Evolutionary conservation across 2,113 vertebrate species (phyloP).

Genomic region (Nymphicus hollandicus): DNA sequence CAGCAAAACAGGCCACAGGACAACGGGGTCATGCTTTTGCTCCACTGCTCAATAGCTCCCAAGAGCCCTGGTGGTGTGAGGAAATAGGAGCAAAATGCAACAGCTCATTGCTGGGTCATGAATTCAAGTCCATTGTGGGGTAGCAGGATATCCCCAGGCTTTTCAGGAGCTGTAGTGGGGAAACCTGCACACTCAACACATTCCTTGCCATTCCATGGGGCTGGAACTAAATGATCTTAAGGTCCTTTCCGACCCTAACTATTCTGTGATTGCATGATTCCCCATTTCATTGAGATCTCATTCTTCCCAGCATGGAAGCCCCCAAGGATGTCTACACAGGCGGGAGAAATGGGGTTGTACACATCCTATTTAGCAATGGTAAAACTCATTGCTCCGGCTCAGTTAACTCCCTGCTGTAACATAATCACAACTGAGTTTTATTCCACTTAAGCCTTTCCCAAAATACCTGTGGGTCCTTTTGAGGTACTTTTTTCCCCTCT

Average conservation of each 20-base stretch:
- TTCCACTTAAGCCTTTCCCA: neutral
- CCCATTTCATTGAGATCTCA: neutral
- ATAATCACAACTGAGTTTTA: neutral
- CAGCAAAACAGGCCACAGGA: neutral
- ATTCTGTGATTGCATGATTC: neutral
- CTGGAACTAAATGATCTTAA: neutral
- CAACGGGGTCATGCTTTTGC: fast-evolving
- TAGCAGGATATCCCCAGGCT: neutral
- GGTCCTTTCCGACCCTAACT: neutral
- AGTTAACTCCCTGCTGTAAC: neutral
- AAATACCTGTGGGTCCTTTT: neutral
- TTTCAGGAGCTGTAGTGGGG: neutral
- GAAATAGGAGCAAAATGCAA: fast-evolving
- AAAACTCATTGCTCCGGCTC: neutral
- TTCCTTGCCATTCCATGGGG: neutral
- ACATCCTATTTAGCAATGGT: fast-evolving
- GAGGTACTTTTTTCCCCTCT: neutral
- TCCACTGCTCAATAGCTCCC: neutral
- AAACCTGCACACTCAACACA: neutral
- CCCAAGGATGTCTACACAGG: neutral
- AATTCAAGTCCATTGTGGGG: neutral
- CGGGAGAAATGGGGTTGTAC: neutral
- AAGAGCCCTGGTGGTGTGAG: fast-evolving
- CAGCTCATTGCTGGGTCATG: neutral
- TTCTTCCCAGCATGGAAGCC: neutral